Conservation (phyloP, 2,113 vertebrate genomes). For the Rhinolophus sinicus region DNA sequence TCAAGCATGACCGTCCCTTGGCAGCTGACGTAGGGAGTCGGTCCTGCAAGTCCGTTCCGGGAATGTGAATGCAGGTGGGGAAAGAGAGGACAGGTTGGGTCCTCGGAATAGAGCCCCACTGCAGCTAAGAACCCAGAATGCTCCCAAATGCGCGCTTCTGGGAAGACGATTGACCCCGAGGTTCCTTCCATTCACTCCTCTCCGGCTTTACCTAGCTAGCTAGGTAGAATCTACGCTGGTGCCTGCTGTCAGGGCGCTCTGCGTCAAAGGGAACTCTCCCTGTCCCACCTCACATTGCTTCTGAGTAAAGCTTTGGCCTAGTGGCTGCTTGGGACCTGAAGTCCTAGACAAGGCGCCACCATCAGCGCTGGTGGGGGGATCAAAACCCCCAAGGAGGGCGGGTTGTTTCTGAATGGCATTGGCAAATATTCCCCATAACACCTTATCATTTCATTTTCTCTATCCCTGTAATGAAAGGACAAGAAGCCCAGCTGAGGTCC, state of each 20-base stretch:
- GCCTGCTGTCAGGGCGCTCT: not conserved
- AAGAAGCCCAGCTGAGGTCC: not conserved
- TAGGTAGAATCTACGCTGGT: not conserved
- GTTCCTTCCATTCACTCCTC: not conserved
- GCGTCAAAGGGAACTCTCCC: not conserved
- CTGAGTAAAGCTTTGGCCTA: not conserved
- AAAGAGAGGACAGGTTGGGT: not conserved
- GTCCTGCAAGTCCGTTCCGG: not conserved
- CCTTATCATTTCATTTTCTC: not conserved
- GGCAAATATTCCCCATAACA: not conserved
- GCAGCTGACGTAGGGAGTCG: not conserved
- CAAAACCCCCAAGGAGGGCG: not conserved
- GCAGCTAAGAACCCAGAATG: too few species aligned
- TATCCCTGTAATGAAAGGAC: not conserved
- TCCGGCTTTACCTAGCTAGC: too few species aligned
- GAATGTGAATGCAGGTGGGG: not conserved
- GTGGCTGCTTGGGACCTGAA: not conserved
- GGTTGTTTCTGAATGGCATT: not conserved
- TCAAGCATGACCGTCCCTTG: not conserved
- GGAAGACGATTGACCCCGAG: not conserved
- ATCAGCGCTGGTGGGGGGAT: not conserved
- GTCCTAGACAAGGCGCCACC: not conserved
- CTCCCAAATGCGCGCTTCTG: rapidly evolving
- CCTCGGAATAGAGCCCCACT: not conserved
- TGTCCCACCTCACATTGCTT: not conserved